A percentile compares a stretch with the other conserved stretches of the same genome.
Evolutionary conservation across 2,888 invertebrate genomes (phyloP).

Genomic region (Schizaphis graminum): DNA sequence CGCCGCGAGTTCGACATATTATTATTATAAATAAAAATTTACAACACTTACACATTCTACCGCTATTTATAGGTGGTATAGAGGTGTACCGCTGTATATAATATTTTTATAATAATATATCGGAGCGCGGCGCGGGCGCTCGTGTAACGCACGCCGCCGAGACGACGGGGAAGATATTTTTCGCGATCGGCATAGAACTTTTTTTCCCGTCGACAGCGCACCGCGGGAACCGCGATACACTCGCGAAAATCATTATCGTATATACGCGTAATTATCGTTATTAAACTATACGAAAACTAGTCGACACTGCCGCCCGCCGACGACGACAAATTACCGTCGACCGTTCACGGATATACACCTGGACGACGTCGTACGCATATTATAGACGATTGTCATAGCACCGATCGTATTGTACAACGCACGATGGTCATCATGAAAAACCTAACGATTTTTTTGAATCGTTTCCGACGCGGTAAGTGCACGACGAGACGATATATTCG

Average conservation of each 20-base stretch:
- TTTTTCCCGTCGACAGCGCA: background rate
- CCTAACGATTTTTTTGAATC: background rate
- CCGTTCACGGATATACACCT: background rate
- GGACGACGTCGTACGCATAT: background rate
- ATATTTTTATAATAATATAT: background rate
- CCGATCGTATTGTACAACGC: background rate
- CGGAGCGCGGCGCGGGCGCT: background rate
- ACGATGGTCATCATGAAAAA: slow-evolving; percentile 31
- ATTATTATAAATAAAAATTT: background rate
- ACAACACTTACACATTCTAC: too few species aligned
- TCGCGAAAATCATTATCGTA: background rate
- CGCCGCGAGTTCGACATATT: background rate
- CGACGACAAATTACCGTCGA: background rate
- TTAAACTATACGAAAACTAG: too few species aligned
- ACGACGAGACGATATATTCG: background rate
- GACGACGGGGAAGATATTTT: background rate
- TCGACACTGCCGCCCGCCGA: background rate
- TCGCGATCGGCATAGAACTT: background rate
- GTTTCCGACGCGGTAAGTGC: slow-evolving; percentile 40
- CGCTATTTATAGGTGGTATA: background rate
- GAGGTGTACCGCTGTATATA: background rate
- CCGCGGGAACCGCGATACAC: background rate
- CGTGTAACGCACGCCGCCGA: background rate
- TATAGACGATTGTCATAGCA: background rate
- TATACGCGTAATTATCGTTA: too few species aligned